These are phyloP conservation scores for Crotalus horridus DNA, from an alignment of 2,113 vertebrate species.

Conservation along the genomic window DNA sequence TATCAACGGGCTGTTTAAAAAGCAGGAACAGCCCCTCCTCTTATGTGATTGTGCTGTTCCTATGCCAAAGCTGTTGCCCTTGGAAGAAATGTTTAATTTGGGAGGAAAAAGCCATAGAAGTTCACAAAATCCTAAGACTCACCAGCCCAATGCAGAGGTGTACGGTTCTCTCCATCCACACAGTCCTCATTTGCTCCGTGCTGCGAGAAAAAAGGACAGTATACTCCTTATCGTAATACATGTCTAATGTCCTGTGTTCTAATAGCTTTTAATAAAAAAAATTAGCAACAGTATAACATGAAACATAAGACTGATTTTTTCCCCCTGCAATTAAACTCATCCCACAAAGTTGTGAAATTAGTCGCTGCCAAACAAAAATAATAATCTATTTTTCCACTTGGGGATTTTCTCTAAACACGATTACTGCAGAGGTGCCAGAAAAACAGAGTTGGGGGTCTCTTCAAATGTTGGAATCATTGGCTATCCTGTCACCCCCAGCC, in stretches of 20 bases:
- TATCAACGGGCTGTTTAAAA: not conserved
- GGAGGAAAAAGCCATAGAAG: not conserved
- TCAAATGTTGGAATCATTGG: not conserved
- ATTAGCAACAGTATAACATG: not conserved
- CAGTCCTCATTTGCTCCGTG: conserved; percentile 69
- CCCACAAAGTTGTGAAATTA: not conserved
- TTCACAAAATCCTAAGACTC: conserved; percentile 5
- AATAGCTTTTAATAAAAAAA: not conserved
- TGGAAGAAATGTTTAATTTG: not conserved
- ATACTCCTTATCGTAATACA: not conserved
- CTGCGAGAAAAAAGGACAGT: conserved; percentile 47
- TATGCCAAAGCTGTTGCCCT: not conserved
- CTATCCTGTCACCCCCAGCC: not conserved
- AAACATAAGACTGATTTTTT: too few species aligned
- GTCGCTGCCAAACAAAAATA: not conserved
- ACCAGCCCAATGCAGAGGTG: conserved; percentile 76
- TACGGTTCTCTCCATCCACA: conserved; percentile 65
- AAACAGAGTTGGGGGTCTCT: not conserved
- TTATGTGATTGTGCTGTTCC: not conserved
- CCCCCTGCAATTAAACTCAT: not conserved
- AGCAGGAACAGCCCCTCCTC: not conserved
- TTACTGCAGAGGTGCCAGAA: not conserved
- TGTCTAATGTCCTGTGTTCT: not conserved
- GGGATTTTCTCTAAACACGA: not conserved
- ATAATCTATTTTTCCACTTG: not conserved